A percentile compares a stretch with the other conserved stretches of the same genome.
Evolutionary conservation across 2,797 vertebrate genomes (phyloP).

Genomic region (Cyprinodon diabolis): DNA sequence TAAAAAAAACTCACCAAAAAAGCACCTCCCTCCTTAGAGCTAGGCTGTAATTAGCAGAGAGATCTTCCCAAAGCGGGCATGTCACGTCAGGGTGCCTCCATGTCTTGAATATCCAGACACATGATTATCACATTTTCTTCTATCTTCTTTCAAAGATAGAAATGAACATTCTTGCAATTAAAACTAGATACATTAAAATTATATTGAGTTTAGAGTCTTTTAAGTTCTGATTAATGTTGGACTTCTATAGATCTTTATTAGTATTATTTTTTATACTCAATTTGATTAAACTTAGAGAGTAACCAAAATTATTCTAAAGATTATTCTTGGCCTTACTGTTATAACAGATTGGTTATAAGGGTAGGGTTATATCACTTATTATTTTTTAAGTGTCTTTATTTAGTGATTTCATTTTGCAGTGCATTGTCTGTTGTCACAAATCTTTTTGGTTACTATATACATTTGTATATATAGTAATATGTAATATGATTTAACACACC

Average conservation of each 20-base stretch:
- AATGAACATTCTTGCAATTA: conserved; percentile 38
- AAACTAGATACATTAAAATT: conserved; percentile 34
- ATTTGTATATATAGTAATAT: not conserved
- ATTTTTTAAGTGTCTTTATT: not conserved
- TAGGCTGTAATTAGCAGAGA: conserved; percentile 92
- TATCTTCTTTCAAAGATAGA: conserved; percentile 64
- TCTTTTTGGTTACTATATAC: not conserved
- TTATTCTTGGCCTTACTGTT: not conserved
- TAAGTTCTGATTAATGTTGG: not conserved
- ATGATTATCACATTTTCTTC: conserved; percentile 80
- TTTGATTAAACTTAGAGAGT: not conserved
- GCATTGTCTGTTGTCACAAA: not conserved
- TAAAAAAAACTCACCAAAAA: conserved; percentile 80
- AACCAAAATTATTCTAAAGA: not conserved
- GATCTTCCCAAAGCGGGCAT: conserved; percentile 87
- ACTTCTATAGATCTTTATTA: not conserved
- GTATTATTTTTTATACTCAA: not conserved
- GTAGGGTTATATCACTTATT: not conserved
- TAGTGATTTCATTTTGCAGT: not conserved
- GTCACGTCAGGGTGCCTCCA: conserved; percentile 81
- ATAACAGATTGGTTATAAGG: not conserved
- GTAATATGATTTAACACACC: not conserved
- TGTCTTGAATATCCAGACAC: conserved; percentile 78
- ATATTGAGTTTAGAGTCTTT: not conserved
- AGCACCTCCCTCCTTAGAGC: conserved; percentile 87